phyloP scores from a whole-genome alignment of 2,113 vertebrate species.

The Melozone crissalis region DNA sequence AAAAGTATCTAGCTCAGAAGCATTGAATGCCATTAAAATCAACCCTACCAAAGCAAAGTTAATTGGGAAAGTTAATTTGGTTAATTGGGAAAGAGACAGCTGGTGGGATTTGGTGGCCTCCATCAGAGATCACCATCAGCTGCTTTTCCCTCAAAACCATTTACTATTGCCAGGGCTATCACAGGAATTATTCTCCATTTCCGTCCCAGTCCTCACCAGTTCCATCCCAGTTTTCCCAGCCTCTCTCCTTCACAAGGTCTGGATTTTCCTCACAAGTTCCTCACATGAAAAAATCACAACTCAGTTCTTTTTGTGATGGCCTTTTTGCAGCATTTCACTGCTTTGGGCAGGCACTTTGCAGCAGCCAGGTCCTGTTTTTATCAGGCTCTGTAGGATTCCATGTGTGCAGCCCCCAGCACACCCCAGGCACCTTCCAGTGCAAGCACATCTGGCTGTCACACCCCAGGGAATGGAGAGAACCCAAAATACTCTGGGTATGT shows the following conservation, averaged over 20 bases:
- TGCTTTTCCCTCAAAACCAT: not conserved
- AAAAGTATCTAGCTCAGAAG: not conserved
- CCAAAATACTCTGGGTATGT: not conserved
- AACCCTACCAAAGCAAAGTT: not conserved
- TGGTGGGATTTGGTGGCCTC: not conserved
- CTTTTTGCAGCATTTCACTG: rapidly evolving
- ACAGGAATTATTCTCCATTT: not conserved
- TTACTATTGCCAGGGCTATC: not conserved
- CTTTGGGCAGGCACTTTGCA: not conserved
- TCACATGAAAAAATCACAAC: not conserved
- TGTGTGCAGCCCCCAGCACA: not conserved
- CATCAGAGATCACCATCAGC: not conserved
- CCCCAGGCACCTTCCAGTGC: not conserved
- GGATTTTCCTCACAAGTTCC: not conserved
- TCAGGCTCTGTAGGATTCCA: not conserved
- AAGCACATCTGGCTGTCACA: not conserved
- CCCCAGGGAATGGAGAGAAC: not conserved
- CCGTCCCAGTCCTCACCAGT: not conserved
- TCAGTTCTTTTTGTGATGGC: not conserved
- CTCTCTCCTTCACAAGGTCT: not conserved
- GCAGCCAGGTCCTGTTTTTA: rapidly evolving
- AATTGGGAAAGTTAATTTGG: not conserved
- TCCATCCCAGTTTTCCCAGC: not conserved
- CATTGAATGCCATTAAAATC: not conserved
- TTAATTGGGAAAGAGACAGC: not conserved